Evolutionary conservation across 2,888 invertebrate species (phyloP).

Genomic region (Cenopis cana): DNA sequence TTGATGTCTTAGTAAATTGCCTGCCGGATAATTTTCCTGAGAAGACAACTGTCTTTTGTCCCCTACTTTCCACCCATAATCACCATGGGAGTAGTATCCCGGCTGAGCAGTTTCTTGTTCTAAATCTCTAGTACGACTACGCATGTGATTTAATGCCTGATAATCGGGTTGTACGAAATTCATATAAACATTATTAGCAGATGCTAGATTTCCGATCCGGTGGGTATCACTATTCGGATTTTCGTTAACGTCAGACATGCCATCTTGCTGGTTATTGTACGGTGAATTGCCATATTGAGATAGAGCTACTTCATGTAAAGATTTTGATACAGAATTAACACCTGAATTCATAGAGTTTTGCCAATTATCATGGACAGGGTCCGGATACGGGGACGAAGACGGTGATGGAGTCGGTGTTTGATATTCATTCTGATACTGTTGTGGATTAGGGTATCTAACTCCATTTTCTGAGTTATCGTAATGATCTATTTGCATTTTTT

Average conservation of each 20-base stretch:
- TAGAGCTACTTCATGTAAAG: slow-evolving; percentile 65
- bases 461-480: slow-evolving; percentile 77
- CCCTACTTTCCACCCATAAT: slow-evolving; percentile 79
- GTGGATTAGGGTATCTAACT: slow-evolving; percentile 68
- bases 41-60: slow-evolving; percentile 67
- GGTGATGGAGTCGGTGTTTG: slow-evolving; percentile 67
- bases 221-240: slow-evolving; percentile 68
- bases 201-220: slow-evolving; percentile 65
- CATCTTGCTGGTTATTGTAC: slow-evolving; percentile 63
- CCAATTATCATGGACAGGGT: slow-evolving; percentile 66
- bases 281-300: slow-evolving; percentile 66
- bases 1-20: slow-evolving; percentile 66
- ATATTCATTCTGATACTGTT: slow-evolving; percentile 71
- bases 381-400: slow-evolving; percentile 66
- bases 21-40: slow-evolving; percentile 60
- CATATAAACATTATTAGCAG: slow-evolving; percentile 74
- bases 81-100: slow-evolving; percentile 74
- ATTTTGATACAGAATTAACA: slow-evolving; percentile 64
- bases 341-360: slow-evolving; percentile 63
- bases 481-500: slow-evolving; percentile 75
- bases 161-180: slow-evolving; percentile 75
- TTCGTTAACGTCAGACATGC: slow-evolving; percentile 58
- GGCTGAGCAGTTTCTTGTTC: slow-evolving; percentile 68
- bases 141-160: slow-evolving; percentile 61
- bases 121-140: slow-evolving; percentile 62